Evolutionary conservation across 2,888 invertebrate genomes (phyloP).

Genomic region (Conops quadrifasciatus): DNA sequence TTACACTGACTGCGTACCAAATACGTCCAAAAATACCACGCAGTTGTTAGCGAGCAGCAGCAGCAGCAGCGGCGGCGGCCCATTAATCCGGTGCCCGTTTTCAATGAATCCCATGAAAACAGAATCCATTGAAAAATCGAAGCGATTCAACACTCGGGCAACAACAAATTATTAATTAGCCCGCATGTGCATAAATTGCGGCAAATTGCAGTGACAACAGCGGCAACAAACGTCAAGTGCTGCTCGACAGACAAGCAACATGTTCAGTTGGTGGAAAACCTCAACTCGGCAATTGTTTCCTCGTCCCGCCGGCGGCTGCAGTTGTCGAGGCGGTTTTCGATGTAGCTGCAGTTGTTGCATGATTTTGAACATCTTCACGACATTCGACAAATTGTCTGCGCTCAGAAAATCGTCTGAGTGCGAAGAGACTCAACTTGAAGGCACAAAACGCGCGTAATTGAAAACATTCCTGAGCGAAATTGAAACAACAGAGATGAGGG

Average conservation of each 20-base stretch:
- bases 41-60: neutral
- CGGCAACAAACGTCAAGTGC: conserved; percentile 23
- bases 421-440: neutral
- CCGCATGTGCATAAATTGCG: conserved; percentile 16
- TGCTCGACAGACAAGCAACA: conserved; percentile 31
- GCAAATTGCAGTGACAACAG: conserved; percentile 24
- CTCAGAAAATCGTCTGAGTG: conserved; percentile 9
- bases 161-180: conserved; percentile 34
- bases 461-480: conserved; percentile 27
- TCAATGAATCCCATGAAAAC: conserved; percentile 19
- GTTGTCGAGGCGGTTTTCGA: neutral
- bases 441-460: conserved; percentile 15
- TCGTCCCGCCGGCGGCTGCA: neutral
- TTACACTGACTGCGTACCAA: neutral
- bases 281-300: conserved; percentile 23
- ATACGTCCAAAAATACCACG: conserved; percentile 1
- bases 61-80: neutral
- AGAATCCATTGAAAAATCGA: conserved; percentile 30
- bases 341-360: conserved; percentile 29
- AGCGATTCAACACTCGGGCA: conserved; percentile 13
- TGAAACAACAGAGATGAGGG: conserved; percentile 10
- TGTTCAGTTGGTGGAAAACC: conserved; percentile 32
- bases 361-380: conserved; percentile 41
- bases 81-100: neutral
- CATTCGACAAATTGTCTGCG: conserved; percentile 38